Base-by-base conservation (phyloP, 1,140 invertebrate genomes). In the Drosophila jambulina region DNA sequence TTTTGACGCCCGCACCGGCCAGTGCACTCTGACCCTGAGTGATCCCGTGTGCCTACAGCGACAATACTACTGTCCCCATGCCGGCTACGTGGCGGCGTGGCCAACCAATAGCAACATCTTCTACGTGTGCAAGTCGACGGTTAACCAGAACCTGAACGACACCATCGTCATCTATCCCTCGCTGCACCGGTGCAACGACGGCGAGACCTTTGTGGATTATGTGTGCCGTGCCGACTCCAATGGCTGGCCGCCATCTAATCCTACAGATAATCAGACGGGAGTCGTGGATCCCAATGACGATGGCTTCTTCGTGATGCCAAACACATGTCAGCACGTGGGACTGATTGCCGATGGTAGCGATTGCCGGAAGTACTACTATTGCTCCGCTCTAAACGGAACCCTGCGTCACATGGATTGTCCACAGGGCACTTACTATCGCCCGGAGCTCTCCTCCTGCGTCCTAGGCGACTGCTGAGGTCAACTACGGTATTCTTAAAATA, bases 121-220 rank as follows among this genome's bases (percentile, higher is more conserved):
- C 68, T 93, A 93, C 51, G 85, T 93, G 13, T 93, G 93, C 74
- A 87, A 93, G 59, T 84, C 91, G 25, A 82, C 86, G 17, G 80
- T 90, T n/a, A 92, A 92, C 51, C 82, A 92, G 43, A 91, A 85
- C 62, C 56, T 81, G 6, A 84, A 91, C 36, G 82, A 91, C 34
- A 75, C 80, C 5, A 72, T 81, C 3, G 76, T 93, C 15, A 78
- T 92, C 17, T 93, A 93, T 78, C 92, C 92, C 8, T 84, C 91
- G 3, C 60, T 93, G 36, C 92, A 92, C 74, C 84, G 92, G 15
- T 93, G 92, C 62, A 81, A 80, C 19, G 81, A 91, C 45, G 92
- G 91, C 4, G 92, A 93, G 53, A 71, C 90, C 25, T 93, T 92
- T 42, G 57, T 75, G 49, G 80, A 88, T 19, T 84, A 76, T 34